Percentiles rank a stretch among this genome's conserved stretches.
Evolutionary conservation across 2,797 vertebrate species (phyloP).

Genomic region (Pantherophis alleghaniensis): DNA sequence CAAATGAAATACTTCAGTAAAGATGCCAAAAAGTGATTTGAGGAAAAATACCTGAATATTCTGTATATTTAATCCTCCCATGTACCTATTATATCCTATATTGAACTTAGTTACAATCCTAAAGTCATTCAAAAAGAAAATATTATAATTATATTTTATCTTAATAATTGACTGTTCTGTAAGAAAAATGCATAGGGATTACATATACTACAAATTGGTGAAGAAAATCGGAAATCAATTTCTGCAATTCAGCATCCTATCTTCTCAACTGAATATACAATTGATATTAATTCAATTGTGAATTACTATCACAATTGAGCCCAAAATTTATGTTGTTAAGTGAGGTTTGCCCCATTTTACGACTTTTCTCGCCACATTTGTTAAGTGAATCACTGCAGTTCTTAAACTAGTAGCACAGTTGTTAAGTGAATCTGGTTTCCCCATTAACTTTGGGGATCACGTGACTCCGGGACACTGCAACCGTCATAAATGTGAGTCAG

Average conservation of each 20-base stretch:
- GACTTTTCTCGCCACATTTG: no score
- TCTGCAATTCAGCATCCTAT: not conserved
- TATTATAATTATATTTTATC: not conserved
- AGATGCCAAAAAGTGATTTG: not conserved
- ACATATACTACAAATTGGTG: not conserved
- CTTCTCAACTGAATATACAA: not conserved
- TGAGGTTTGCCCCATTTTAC: no score
- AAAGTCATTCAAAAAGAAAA: not conserved
- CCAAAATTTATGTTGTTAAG: no score
- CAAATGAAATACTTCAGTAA: not conserved
- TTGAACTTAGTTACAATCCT: not conserved
- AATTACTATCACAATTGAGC: no score
- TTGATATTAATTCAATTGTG: no score
- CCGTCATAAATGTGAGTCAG: no score
- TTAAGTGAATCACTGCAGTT: no score
- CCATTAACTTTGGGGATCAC: no score
- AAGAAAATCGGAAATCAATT: not conserved
- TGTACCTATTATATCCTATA: not conserved
- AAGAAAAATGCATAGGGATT: not conserved
- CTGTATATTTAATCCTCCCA: not conserved
- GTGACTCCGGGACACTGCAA: no score
- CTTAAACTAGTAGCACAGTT: no score
- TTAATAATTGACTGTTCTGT: not conserved
- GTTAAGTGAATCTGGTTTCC: no score
- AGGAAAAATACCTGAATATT: not conserved